Conservation (phyloP, 2,113 vertebrate genomes). For the Cranoglanis bouderius region DNA sequence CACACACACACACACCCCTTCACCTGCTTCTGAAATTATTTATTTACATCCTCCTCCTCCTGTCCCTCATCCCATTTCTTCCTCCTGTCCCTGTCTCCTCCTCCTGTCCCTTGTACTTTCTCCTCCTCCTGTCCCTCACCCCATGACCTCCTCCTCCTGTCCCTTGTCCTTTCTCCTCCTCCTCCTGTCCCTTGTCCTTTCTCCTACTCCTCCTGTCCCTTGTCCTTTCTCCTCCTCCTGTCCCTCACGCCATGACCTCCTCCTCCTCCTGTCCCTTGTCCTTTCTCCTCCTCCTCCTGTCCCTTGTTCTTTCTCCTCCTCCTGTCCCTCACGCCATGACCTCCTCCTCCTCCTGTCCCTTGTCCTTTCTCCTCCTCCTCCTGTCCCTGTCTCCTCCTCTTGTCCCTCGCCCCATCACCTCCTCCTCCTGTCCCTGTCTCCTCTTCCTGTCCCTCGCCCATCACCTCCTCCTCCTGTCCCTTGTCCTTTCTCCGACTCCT, state of each 20-base stretch:
- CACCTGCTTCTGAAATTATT: neutral
- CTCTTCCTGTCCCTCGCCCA: neutral
- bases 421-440: constrained; percentile 29
- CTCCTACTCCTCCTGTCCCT: constrained; percentile 16
- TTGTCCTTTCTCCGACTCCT: constrained; percentile 69
- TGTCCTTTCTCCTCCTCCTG: neutral
- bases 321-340: constrained; percentile 64
- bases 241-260: constrained; percentile 52
- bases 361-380: neutral
- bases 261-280: constrained; percentile 75
- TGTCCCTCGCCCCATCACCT: too few species aligned
- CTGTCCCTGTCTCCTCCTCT: constrained; percentile 45
- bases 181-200: constrained; percentile 42
- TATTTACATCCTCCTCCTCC: neutral
- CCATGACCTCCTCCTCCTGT: constrained; percentile 47
- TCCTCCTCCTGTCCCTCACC: constrained; percentile 73
- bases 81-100: neutral
- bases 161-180: neutral
- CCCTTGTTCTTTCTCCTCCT: neutral
- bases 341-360: constrained; percentile 53
- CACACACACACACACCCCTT: neutral
- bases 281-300: constrained; percentile 64
- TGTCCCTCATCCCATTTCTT: constrained; percentile 42
- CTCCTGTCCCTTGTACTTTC: constrained; percentile 66
- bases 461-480: constrained; percentile 44